Conservation (phyloP, 2,797 vertebrate genomes). For the Mareca strepera region DNA sequence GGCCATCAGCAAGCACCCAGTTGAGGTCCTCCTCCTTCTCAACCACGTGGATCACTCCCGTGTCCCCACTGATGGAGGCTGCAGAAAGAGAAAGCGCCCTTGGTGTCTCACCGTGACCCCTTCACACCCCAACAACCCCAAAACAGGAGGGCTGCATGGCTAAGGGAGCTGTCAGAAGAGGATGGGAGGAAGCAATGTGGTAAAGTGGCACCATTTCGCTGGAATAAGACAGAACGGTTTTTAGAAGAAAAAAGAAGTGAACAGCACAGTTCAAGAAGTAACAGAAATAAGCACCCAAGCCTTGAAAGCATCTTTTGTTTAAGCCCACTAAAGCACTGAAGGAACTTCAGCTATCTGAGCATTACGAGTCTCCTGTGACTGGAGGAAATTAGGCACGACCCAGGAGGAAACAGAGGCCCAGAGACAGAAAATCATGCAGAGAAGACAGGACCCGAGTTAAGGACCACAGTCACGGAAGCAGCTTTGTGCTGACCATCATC, state of each 20-base stretch:
- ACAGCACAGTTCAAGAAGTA: background rate
- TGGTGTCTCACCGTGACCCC: accelerated
- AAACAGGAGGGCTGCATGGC: accelerated
- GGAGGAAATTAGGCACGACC: background rate
- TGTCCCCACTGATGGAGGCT: constrained; percentile 93
- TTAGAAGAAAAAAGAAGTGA: background rate
- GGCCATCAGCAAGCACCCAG: constrained; percentile 87
- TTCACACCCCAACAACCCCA: accelerated
- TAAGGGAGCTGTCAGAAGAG: background rate
- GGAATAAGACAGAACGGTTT: background rate
- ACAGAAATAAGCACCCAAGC: background rate
- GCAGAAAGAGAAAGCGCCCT: background rate
- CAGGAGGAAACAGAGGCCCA: background rate
- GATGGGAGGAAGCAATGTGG: background rate
- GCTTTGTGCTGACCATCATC: background rate
- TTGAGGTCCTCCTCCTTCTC: constrained; percentile 86
- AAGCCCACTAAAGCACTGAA: background rate
- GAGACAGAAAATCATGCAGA: accelerated
- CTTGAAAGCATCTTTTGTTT: background rate
- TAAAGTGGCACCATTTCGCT: background rate
- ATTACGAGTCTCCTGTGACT: background rate
- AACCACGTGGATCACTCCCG: constrained; percentile 91
- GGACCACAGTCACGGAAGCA: background rate
- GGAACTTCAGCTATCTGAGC: background rate
- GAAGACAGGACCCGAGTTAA: too few species aligned